A percentile compares a stretch with the other conserved stretches of the same genome.
These are phyloP conservation scores for Morpho achilles DNA, from an alignment of 2,888 invertebrate species.

Conservation along the genomic window DNA sequence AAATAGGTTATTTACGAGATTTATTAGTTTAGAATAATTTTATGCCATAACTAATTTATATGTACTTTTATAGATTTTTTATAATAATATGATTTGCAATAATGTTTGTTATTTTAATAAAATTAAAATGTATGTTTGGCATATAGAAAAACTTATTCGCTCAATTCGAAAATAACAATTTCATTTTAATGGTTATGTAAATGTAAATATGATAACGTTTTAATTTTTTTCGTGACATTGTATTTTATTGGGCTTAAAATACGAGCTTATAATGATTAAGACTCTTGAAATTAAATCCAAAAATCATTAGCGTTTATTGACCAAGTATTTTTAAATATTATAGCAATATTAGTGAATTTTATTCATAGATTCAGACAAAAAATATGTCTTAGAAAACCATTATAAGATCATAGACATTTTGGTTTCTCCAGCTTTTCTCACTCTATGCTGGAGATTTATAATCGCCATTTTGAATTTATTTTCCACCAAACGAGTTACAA, in stretches of 20 bases:
- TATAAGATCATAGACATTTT: too few relatives aligned
- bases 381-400: too few relatives aligned
- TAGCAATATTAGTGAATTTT: conserved; percentile 14
- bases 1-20: conserved; percentile 61
- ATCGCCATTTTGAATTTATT: conserved; percentile 1
- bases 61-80: conserved; percentile 57
- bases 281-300: neutral
- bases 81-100: conserved; percentile 42
- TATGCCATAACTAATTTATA: conserved; percentile 77
- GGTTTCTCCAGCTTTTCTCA: too few relatives aligned
- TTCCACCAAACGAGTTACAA: neutral
- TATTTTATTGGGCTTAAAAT: conserved; percentile 4
- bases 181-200: conserved; percentile 28
- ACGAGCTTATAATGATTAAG: conserved; percentile 9
- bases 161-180: conserved; percentile 57
- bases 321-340: conserved; percentile 19
- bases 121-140: conserved; percentile 43
- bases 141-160: conserved; percentile 43
- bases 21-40: conserved; percentile 60
- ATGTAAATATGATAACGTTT: conserved; percentile 8
- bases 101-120: conserved; percentile 38
- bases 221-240: neutral
- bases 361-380: neutral
- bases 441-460: too few relatives aligned
- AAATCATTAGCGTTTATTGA: neutral